Base-by-base conservation (phyloP, 2,888 invertebrate species). In the Linyphia triangularis region DNA sequence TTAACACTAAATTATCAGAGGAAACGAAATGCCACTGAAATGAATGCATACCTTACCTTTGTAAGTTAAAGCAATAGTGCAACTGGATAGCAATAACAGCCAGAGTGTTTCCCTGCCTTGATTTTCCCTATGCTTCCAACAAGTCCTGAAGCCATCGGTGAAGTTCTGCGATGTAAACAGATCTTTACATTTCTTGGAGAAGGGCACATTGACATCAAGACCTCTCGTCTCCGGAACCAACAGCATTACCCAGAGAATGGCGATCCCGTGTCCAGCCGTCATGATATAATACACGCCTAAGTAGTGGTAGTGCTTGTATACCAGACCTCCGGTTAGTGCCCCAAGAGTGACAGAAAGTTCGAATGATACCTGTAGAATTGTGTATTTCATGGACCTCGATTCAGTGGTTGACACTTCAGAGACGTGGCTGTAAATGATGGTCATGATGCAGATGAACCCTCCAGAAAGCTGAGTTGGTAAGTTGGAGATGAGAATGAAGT, bases 271-370 rank as follows among this genome's bases (percentile, higher is more conserved):
- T 9, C 84, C 81, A 16, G 37, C 59, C 16, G 85, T 16, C 51
- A 72, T 57, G 4, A 75, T 81, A 1, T n/a, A 30, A 26, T 57
- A 89, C 0, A 89, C 75, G 19, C 51, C 61, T 19, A 37, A 6
- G 67, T 89, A 89, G 1, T 81, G 67, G 19, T 57, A 89, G 28
- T 37, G 59, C 16, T 75, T n/a, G 28, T 82, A 89, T 9, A 89
- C 22, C 33, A 69, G 61, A 1, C 89, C 89, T 16, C 89, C 89
- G 0, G 81, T 33, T 19, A 89, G 22, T 7, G 85, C 77, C 1
- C 89, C 85, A 0, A 85, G 61, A 90, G 94, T 94, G 91, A 94
- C 94, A 65, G 96, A 96, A 90, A 97, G 93, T 93, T 97, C 97
- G 90, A 96, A 94, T 75, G 91, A 85, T 77, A 89, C 83, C 22